Base-by-base conservation (phyloP, 1,140 invertebrate genomes). In the Scaptomyza hsui region DNA sequence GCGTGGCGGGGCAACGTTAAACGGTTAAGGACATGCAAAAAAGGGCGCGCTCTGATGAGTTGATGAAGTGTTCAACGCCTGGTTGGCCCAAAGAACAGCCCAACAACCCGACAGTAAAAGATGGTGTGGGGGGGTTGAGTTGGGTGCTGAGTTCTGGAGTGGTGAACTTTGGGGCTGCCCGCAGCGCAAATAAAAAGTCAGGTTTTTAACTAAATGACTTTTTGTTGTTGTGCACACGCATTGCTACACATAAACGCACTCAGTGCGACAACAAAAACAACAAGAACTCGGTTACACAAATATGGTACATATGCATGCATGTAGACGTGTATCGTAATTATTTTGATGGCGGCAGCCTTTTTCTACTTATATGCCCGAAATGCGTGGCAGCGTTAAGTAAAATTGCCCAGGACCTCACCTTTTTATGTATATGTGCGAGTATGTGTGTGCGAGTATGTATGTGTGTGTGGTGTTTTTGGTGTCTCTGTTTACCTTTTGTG, bases 121-220 rank as follows among this genome's bases (percentile, higher is more conserved):
- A 9, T 10, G 9, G 29, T 1, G 0, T 10, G 29, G 7, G 7
- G 7, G 9, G 29, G 7, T 1, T 0, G 10, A 0, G 29, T 1
- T 1, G 76, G 64, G 67, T 52, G 67, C 47, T 49, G 47, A 24
- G 45, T 37, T 44, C 13, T 26, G n/a, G 41, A n/a, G 42, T 44
- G 29, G 7, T 53, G 49, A 63, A 70, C 57, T 69, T 61, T 65
- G 69, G 59, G 62, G 71, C 76, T 59, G 59, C 80, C 82, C 77
- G 78, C 49, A 70, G 82, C 74, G 82, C 82, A 86, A 86, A 86
- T 86, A 86, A 86, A 86, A 86, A 86, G 74, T 88, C 78, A 81
- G 78, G 82, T 86, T 86, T 86, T 86, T 88, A 88, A 86, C 82
- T 86, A 86, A 86, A 86, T 86, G 82, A 86, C 82, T 86, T 86